Evolutionary conservation across 2,888 invertebrate genomes (phyloP).

Genomic region (Sericinus montela): DNA sequence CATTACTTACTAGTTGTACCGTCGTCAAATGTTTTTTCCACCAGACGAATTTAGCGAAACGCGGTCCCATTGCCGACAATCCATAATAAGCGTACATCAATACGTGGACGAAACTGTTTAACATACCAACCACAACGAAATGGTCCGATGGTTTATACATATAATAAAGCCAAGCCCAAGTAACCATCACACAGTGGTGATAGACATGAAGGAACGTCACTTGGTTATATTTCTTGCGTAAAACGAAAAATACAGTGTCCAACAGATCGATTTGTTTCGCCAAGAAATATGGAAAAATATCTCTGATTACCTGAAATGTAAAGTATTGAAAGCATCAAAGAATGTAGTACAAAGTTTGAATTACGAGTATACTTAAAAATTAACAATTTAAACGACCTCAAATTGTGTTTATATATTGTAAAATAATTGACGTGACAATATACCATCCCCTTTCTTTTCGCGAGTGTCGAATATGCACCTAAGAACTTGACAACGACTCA

Average conservation of each 20-base stretch:
- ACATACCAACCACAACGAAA: conserved; percentile 84
- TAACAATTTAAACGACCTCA: too few relatives aligned
- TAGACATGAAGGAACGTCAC: conserved; percentile 93
- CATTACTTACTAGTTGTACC: conserved; percentile 84
- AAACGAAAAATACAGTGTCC: conserved; percentile 92
- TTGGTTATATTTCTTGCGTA: conserved; percentile 88
- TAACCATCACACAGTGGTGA: conserved; percentile 88
- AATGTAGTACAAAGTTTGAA: too few relatives aligned
- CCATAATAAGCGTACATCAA: conserved; percentile 91
- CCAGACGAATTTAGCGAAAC: conserved; percentile 87
- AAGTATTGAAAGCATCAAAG: too few relatives aligned
- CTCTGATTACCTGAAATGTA: conserved; percentile 45
- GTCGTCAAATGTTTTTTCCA: conserved; percentile 93
- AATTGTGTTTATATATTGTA: too few relatives aligned
- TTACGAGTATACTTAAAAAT: too few relatives aligned
- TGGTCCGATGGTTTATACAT: conserved; percentile 88
- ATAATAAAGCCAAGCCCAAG: conserved; percentile 88
- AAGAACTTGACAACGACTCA: too few relatives aligned
- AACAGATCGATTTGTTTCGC: conserved; percentile 88
- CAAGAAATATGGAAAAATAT: conserved; percentile 85
- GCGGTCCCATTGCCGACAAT: conserved; percentile 86
- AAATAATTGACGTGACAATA: too few relatives aligned
- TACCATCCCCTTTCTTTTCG: too few relatives aligned
- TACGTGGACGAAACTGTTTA: conserved; percentile 89
- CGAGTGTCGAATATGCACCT: too few relatives aligned